A percentile compares a stretch with the other conserved stretches of the same genome.
Conservation (phyloP, 2,888 invertebrate species). For the Phrixothrix hirtus region DNA sequence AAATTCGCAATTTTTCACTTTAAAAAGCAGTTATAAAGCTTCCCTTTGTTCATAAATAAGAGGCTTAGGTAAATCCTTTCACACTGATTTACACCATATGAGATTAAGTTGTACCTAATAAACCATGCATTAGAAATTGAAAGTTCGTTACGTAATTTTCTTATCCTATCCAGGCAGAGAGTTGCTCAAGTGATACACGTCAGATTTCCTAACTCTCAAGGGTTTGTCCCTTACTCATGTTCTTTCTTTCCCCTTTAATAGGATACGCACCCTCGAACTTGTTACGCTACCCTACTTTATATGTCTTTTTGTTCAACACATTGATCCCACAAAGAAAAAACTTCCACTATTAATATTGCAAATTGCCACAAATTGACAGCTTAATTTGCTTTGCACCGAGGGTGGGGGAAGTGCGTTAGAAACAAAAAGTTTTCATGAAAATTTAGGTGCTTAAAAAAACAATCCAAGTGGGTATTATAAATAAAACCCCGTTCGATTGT, state of each 20-base stretch:
- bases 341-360: conserved; percentile 1
- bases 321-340: conserved; percentile 2
- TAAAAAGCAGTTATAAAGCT: conserved; percentile 1
- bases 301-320: conserved; percentile 3
- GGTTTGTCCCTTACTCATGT: conserved; percentile 21
- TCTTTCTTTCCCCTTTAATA: conserved; percentile 23
- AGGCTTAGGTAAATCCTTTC: conserved; percentile 20
- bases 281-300: neutral
- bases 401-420: neutral
- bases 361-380: neutral
- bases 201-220: conserved; percentile 38
- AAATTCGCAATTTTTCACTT: neutral
- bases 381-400: neutral
- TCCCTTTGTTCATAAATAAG: conserved; percentile 9
- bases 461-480: neutral
- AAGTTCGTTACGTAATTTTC: conserved; percentile 23
- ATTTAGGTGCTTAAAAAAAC: neutral
- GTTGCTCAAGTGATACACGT: conserved; percentile 37
- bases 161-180: conserved; percentile 21
- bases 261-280: conserved; percentile 19
- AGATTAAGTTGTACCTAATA: conserved; percentile 20
- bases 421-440: neutral
- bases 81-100: conserved; percentile 16
- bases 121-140: conserved; percentile 21
- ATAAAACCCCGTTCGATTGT: neutral